These are phyloP conservation scores for Xyliphius kryptos DNA, from an alignment of 2,113 vertebrate species.

Conservation along the genomic window DNA sequence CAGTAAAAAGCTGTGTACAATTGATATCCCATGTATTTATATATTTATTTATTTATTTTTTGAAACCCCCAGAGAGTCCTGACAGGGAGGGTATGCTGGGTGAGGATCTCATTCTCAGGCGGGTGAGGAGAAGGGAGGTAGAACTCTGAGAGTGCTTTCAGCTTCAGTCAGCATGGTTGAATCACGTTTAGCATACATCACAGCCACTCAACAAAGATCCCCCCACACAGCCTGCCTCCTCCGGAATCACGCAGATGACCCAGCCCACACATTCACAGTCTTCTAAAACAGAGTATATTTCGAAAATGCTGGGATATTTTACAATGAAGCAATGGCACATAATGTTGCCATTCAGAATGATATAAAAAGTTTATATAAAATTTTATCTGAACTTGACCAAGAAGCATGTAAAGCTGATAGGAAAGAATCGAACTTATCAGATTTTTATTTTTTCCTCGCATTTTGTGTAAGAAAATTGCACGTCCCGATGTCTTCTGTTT, in stretches of 20 bases:
- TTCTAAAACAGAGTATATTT: slow-evolving; percentile 12
- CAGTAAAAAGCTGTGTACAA: neutral
- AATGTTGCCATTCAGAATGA: neutral
- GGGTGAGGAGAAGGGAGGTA: neutral
- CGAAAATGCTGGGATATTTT: slow-evolving; percentile 24
- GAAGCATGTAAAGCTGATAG: neutral
- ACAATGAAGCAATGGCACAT: slow-evolving; percentile 6
- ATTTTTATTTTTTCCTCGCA: neutral
- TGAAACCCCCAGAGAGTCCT: slow-evolving; percentile 11
- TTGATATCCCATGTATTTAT: neutral
- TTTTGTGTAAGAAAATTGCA: neutral
- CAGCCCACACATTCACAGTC: slow-evolving; percentile 29
- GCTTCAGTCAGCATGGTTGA: slow-evolving; percentile 15
- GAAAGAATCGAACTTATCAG: neutral
- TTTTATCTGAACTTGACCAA: neutral
- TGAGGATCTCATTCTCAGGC: neutral
- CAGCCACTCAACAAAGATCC: slow-evolving; percentile 16
- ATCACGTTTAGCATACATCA: slow-evolving; percentile 24
- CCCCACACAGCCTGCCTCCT: slow-evolving; percentile 23
- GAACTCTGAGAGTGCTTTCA: slow-evolving; percentile 20
- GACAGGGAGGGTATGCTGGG: slow-evolving; percentile 19
- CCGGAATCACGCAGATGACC: slow-evolving; percentile 19
- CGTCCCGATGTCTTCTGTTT: slow-evolving; percentile 13
- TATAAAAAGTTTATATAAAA: slow-evolving; percentile 4
- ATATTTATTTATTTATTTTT: too few species aligned